These are phyloP conservation scores for Engraulis encrasicolus DNA, from an alignment of 2,113 vertebrate genomes.

Conservation along the genomic window DNA sequence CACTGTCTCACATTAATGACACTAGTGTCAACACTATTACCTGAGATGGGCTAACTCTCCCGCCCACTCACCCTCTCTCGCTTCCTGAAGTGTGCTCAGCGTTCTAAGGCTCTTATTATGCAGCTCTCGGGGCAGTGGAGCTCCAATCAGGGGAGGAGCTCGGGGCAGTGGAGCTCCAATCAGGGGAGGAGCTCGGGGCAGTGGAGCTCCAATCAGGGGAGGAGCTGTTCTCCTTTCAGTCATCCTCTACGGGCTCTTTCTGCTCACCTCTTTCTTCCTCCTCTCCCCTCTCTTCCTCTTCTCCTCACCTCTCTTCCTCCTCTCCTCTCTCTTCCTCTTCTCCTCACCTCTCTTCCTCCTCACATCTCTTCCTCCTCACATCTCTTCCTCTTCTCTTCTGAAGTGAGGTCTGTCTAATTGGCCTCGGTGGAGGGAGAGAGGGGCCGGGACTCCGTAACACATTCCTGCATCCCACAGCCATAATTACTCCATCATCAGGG, in stretches of 20 bases:
- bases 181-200: neutral
- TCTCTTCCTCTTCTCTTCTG: neutral
- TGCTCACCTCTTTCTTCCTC: neutral
- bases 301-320: neutral
- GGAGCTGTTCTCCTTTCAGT: neutral
- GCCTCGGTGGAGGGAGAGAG: slow-evolving; percentile 31
- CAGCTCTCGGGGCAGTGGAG: neutral
- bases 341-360: neutral
- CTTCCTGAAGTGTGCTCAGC: neutral
- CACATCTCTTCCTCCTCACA: neutral
- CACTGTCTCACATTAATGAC: neutral
- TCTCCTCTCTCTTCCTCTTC: neutral
- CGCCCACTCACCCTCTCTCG: neutral
- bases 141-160: neutral
- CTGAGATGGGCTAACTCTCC: neutral
- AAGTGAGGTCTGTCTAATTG: slow-evolving; percentile 35
- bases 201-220: neutral
- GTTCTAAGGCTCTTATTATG: neutral
- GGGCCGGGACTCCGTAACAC: slow-evolving; percentile 29
- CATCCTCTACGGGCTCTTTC: neutral
- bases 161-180: neutral
- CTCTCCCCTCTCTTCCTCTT: neutral
- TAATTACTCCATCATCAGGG: slow-evolving; percentile 47
- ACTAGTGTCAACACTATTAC: neutral
- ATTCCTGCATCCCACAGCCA: slow-evolving; percentile 34